Evolutionary conservation across 2,113 vertebrate species (phyloP).

Genomic region (Muntiacus muntjak): DNA sequence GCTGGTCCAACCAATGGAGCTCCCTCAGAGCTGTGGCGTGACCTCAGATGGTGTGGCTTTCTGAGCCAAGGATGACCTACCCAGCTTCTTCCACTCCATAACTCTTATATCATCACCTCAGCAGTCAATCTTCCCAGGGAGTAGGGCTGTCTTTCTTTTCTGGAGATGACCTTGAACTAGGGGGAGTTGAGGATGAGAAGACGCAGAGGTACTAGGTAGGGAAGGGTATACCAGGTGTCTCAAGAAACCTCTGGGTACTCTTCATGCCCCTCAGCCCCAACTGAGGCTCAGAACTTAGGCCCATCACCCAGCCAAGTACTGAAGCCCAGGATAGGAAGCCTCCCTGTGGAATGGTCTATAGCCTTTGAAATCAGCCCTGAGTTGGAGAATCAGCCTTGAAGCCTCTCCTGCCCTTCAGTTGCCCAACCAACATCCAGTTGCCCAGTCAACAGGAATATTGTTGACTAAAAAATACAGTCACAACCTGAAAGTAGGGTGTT

Average conservation of each 20-base stretch:
- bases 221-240: not conserved
- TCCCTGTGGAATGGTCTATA: not conserved
- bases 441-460: not conserved
- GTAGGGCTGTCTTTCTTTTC: not conserved
- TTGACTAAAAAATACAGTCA: not conserved
- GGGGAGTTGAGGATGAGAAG: not conserved
- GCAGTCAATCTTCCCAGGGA: not conserved
- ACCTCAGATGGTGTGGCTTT: not conserved
- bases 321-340: not conserved
- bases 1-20: not conserved
- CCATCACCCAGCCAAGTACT: not conserved
- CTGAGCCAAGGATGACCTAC: not conserved
- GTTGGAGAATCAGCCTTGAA: not conserved
- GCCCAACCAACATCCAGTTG: not conserved
- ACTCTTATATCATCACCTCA: not conserved
- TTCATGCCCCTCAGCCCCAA: not conserved
- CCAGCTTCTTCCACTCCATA: not conserved
- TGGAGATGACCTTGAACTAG: not conserved
- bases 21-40: not conserved
- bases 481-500: not conserved
- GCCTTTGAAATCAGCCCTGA: not conserved
- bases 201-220: not conserved
- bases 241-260: not conserved
- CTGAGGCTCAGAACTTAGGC: not conserved
- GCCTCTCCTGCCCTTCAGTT: not conserved